Evolutionary conservation across 1,140 invertebrate genomes (phyloP), one percentile per base, ranked within the genome.

Genomic region (Vanessa tameamea): DNA sequence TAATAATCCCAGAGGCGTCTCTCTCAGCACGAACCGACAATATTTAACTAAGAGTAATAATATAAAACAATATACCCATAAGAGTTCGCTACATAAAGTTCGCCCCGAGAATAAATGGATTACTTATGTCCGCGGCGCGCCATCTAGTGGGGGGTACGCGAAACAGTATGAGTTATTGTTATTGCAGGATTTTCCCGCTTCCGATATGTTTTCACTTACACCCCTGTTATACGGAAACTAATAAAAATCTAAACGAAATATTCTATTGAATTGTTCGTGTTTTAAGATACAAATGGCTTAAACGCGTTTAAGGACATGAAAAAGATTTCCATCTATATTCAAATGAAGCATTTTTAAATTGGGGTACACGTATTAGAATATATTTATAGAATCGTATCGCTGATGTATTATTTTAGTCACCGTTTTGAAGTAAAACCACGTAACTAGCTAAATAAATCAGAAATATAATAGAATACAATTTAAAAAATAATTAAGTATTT

Each of bases 51-150:
- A 87, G 83, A 88, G 88, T 90, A 90, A 87, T 89, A 88, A 87
- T 82, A 87, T 90, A 86, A 90, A 90, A 91, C 86, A 91, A 89
- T 91, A 90, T 88, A 78, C 78, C 75, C 86, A 89, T 91, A 92
- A 87, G 89, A 91, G 87, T 86, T 81, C 82, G 84, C 85, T 89
- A 91, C 89, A 92, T 92, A 91, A 92, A 91, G 76, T 78, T 85
- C 89, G 80, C 89, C 87, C 87, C 85, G 86, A 90, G 90, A 90
- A 90, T 89, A 92, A 92, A 92, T 91, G 90, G 90, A 92, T 92
- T 91, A 92, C 87, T 92, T 91, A 85, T 92, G 90, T 92, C 87
- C 89, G 82, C 83, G 65, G 82, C 72, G 75, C 85, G 84, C 85
- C 88, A 92, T 92, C 90, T 92, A 87, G 89, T 84, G 89, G 89